These are phyloP conservation scores for Caprella mutica DNA, from an alignment of 2,888 invertebrate genomes.

Conservation along the genomic window DNA sequence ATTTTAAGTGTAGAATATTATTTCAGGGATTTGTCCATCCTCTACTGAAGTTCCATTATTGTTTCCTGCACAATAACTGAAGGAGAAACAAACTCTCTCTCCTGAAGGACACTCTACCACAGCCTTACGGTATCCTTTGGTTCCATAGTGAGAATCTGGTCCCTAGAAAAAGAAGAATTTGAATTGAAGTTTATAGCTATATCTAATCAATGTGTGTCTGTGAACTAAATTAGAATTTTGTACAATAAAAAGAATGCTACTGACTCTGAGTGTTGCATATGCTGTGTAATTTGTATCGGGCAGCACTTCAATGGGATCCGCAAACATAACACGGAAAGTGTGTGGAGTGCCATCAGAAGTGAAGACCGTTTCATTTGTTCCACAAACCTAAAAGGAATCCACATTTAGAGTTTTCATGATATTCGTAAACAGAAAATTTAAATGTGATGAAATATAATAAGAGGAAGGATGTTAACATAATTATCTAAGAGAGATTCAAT, in stretches of 20 bases:
- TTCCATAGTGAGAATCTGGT: constrained; percentile 76
- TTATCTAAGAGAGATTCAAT: no score
- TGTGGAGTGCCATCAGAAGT: constrained; percentile 65
- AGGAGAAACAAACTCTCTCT: constrained; percentile 67
- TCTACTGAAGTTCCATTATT: constrained; percentile 77
- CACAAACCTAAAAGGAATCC: no score
- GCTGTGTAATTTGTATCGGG: constrained; percentile 69
- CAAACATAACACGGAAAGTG: constrained; percentile 68
- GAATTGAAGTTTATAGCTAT: background rate
- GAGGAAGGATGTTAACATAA: no score
- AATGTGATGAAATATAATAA: no score
- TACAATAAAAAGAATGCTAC: constrained; percentile 1
- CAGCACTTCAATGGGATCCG: constrained; percentile 67
- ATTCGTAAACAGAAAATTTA: no score
- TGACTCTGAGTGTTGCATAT: constrained; percentile 62
- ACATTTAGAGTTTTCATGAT: no score
- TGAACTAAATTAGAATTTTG: background rate
- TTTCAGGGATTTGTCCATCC: constrained; percentile 76
- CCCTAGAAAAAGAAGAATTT: constrained; percentile 48
- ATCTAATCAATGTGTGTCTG: background rate
- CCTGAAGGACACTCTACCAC: constrained; percentile 61
- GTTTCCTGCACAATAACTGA: constrained; percentile 71
- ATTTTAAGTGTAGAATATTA: constrained; percentile 59
- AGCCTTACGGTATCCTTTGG: constrained; percentile 63
- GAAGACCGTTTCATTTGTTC: constrained; percentile 62